Evolutionary conservation across 1,140 invertebrate species (phyloP).

Genomic region (Phthorimaea operculella): DNA sequence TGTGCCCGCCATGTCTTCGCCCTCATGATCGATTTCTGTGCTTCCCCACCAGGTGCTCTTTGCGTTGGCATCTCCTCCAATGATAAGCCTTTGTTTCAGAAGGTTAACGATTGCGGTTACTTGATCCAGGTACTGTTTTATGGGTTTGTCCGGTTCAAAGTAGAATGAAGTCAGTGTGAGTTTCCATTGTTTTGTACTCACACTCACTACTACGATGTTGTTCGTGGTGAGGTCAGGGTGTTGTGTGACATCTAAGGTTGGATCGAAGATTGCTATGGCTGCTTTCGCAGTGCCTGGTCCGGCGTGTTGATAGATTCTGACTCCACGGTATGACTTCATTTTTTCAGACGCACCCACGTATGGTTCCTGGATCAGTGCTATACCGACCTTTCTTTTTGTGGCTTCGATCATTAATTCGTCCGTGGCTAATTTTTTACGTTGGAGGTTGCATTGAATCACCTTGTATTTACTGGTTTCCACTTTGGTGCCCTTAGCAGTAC

Average conservation of each 20-base stretch:
- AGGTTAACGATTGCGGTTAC: background rate
- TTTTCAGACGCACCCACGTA: constrained; percentile 3
- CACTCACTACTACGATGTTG: background rate
- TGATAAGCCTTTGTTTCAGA: background rate
- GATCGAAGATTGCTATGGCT: constrained; percentile 14
- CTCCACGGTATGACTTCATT: constrained; percentile 1
- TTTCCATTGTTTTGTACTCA: background rate
- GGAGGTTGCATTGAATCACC: constrained; percentile 12
- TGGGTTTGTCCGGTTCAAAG: constrained; percentile 9
- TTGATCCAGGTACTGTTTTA: constrained; percentile 9
- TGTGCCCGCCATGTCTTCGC: constrained; percentile 5
- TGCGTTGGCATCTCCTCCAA: constrained; percentile 11
- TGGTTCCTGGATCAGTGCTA: constrained; percentile 13
- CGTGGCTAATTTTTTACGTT: constrained; percentile 12
- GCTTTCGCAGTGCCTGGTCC: constrained; percentile 8
- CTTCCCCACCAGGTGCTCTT: constrained; percentile 9
- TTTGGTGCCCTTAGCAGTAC: background rate
- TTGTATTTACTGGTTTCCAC: background rate
- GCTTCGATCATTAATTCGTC: constrained; percentile 9
- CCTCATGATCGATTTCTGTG: constrained; percentile 3
- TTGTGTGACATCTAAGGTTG: constrained; percentile 1
- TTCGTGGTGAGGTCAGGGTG: constrained; percentile 8
- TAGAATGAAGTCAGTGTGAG: constrained; percentile 1
- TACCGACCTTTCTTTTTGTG: background rate
- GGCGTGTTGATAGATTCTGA: constrained; percentile 9